These are phyloP conservation scores for Lepisosteus osseus DNA, from an alignment of 2,113 vertebrate species.

Conservation along the genomic window DNA sequence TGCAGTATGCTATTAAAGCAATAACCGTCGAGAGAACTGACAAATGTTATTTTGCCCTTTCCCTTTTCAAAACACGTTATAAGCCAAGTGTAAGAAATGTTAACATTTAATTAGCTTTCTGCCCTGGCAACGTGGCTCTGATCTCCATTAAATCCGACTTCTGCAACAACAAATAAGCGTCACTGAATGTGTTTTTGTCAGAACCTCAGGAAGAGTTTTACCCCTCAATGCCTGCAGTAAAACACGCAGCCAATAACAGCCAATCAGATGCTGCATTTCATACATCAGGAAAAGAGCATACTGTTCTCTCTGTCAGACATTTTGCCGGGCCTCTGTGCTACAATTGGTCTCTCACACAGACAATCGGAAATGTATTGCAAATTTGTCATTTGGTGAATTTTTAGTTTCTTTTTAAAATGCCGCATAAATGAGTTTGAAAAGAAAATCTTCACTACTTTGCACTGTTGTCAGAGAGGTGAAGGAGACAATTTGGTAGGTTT, in stretches of 20 bases:
- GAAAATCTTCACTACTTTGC: no score
- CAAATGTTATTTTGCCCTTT: neutral
- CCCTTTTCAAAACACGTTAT: neutral
- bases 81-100: neutral
- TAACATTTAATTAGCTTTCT: neutral
- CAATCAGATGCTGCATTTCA: neutral
- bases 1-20: neutral
- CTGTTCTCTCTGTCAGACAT: neutral
- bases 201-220: neutral
- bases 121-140: neutral
- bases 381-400: no score
- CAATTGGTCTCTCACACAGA: no score
- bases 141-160: constrained; percentile 3
- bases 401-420: no score
- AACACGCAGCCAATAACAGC: neutral
- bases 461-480: no score
- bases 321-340: no score
- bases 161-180: constrained; percentile 1
- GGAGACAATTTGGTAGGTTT: no score
- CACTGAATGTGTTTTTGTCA: neutral
- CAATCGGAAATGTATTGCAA: no score
- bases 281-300: neutral
- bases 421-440: no score
- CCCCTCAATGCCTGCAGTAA: neutral
- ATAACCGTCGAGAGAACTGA: constrained; percentile 6